Base-by-base conservation (phyloP, 2,797 vertebrate species). In the Megalops cyprinoides region DNA sequence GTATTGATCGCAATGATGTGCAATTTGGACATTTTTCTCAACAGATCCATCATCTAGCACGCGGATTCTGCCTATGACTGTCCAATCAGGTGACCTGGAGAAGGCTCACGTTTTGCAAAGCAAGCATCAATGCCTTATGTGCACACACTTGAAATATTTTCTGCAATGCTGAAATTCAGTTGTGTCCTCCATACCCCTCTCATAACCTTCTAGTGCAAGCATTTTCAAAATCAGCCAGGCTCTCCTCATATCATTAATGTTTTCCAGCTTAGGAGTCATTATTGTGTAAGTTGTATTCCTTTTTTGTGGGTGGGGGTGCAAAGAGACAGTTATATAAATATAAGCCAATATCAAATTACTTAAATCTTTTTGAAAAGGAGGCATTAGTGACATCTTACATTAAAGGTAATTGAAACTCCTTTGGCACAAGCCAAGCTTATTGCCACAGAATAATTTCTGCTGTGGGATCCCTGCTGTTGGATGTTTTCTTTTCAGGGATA, bases 61-160 rank as follows among this genome's bases (percentile, higher is more conserved):
- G 31, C 7, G 34, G 20, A 8, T 5, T 69, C 23, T 69, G 15
- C 34, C 62, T 67, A 31, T 14, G 20, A 39, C 42, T 18, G n/a
- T 6, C 65, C 65, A 42, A 69, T 69, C 65, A 69, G 7, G 62
- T 1, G 34, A 18, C 31, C 4, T 67, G 62, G 14, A 67, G 18
- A 42, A 23, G 65, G 65, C 65, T 69, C 34, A 14, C 65, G 9
- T 69, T 65, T 69, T 42, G 23, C 65, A 69, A 69, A 69, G 65
- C 65, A 0, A 37, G 65, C 8, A 8, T 42, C 37, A 42, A 7
- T 39, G 65, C 8, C n/a, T n/a, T n/a, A n/a, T n/a, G n/a, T n/a
- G n/a, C n/a, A n/a, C n/a, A n/a, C n/a, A n/a, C n/a, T n/a, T n/a
- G n/a, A n/a, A n/a, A n/a, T n/a, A n/a, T n/a, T n/a, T n/a, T n/a